Evolutionary conservation across 2,113 vertebrate species (phyloP).

Genomic region (Gavialis gangeticus): DNA sequence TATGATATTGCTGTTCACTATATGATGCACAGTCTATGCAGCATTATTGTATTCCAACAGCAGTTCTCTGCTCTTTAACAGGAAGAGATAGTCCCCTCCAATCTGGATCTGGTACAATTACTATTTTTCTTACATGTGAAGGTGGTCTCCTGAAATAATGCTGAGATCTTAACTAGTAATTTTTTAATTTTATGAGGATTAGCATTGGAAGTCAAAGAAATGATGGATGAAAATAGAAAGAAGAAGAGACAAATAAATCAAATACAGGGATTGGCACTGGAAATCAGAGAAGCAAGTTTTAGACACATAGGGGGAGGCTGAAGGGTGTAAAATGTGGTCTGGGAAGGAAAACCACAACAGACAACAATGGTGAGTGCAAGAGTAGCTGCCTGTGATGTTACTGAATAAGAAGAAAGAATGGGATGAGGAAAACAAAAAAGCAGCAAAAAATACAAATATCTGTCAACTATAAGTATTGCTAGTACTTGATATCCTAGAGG

Average conservation of each 20-base stretch:
- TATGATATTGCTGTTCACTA: rapidly evolving
- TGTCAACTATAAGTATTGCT: neutral
- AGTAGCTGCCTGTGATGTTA: neutral
- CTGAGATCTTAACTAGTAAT: neutral
- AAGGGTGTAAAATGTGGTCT: neutral
- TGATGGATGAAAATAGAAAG: neutral
- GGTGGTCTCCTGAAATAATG: slow-evolving; percentile 5
- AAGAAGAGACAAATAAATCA: neutral
- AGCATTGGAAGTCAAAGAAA: neutral
- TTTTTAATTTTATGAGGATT: slow-evolving; percentile 1
- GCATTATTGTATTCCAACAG: neutral
- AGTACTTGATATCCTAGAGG: neutral
- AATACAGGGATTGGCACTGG: neutral
- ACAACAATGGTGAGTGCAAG: neutral
- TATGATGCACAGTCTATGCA: rapidly evolving
- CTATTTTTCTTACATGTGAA: neutral
- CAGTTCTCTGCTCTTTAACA: neutral
- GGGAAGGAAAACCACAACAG: neutral
- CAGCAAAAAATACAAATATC: neutral
- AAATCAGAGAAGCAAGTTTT: slow-evolving; percentile 7
- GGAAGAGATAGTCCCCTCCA: neutral
- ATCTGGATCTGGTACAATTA: neutral
- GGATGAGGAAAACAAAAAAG: neutral
- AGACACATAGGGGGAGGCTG: neutral
- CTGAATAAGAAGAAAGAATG: slow-evolving; percentile 8